A percentile compares a stretch with the other conserved stretches of the same genome.
phyloP scores from a whole-genome alignment of 2,113 vertebrate species.

The Hyla sarda region DNA sequence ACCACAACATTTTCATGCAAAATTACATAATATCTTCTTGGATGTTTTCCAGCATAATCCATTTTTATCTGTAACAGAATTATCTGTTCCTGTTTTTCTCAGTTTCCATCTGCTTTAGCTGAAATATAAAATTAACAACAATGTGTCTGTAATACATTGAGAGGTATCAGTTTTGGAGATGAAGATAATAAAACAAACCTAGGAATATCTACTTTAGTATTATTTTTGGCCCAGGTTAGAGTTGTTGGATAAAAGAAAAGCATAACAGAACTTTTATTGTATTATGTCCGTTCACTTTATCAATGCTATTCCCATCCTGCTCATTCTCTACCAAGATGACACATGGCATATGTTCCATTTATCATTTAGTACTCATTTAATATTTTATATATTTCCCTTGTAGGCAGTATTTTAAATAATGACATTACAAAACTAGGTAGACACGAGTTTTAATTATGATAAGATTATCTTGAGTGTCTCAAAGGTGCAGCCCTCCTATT shows the following conservation, averaged over 20 bases:
- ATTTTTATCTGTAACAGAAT: slow-evolving; percentile 17
- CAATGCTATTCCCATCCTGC: background rate
- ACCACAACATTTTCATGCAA: background rate
- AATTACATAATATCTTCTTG: slow-evolving; percentile 21
- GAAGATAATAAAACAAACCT: background rate
- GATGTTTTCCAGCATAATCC: background rate
- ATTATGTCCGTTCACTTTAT: background rate
- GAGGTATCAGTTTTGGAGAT: background rate
- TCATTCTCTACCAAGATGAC: background rate
- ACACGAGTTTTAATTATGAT: background rate
- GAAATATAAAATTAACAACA: slow-evolving; percentile 8
- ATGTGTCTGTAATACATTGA: background rate
- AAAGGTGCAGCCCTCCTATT: background rate
- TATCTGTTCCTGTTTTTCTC: slow-evolving; percentile 23
- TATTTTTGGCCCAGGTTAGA: background rate
- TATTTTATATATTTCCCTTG: background rate
- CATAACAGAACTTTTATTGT: background rate
- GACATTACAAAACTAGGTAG: background rate
- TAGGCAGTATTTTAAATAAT: background rate
- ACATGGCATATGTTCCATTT: slow-evolving; percentile 1
- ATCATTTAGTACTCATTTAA: background rate
- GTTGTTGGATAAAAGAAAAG: background rate
- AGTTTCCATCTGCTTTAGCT: slow-evolving; percentile 21
- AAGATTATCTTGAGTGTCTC: background rate
- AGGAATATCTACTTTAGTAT: background rate